Percentiles rank a stretch among this genome's conserved stretches.
These are phyloP conservation scores for Paraplagusia blochii DNA, from an alignment of 2,113 vertebrate species.

Conservation along the genomic window DNA sequence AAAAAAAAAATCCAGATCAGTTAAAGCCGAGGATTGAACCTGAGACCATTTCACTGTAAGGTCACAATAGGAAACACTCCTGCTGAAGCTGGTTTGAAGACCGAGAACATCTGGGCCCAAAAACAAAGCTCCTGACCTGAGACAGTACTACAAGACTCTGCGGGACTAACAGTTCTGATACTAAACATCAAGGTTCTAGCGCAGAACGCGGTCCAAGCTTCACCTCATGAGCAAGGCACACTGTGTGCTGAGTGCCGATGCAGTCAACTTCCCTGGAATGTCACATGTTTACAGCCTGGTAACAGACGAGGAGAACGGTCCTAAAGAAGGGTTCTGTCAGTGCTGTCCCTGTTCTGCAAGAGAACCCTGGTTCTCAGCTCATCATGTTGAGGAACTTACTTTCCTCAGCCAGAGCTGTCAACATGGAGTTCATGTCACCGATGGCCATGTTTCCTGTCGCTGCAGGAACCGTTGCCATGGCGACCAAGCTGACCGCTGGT, in stretches of 20 bases:
- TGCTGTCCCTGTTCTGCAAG: conserved; percentile 59
- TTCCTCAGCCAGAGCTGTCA: conserved; percentile 94
- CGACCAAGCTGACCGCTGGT: conserved; percentile 88
- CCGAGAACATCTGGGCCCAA: too few species aligned
- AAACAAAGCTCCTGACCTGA: too few species aligned
- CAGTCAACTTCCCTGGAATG: conserved; percentile 54
- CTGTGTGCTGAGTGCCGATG: conserved; percentile 60
- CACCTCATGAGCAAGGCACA: conserved; percentile 64
- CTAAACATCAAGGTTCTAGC: conserved; percentile 29
- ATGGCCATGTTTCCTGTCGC: conserved; percentile 99
- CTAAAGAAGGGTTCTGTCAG: conserved; percentile 64
- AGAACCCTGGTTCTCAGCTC: conserved; percentile 78
- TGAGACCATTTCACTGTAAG: too few species aligned
- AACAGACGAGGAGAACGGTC: conserved; percentile 47
- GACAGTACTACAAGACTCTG: too few species aligned
- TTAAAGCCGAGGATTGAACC: too few species aligned
- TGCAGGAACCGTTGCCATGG: conserved; percentile 85
- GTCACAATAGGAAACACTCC: too few species aligned
- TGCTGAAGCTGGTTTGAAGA: too few species aligned
- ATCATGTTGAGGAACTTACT: conserved; percentile 98
- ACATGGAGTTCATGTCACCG: conserved; percentile 98
- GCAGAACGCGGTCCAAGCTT: conserved; percentile 31
- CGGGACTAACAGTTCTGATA: conserved; percentile 20
- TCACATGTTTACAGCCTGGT: conserved; percentile 62
- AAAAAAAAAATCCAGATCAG: too few species aligned